Percentiles rank a stretch among this genome's conserved stretches.
Conservation (phyloP, 1,140 invertebrate genomes). For the Conus betulinus region DNA sequence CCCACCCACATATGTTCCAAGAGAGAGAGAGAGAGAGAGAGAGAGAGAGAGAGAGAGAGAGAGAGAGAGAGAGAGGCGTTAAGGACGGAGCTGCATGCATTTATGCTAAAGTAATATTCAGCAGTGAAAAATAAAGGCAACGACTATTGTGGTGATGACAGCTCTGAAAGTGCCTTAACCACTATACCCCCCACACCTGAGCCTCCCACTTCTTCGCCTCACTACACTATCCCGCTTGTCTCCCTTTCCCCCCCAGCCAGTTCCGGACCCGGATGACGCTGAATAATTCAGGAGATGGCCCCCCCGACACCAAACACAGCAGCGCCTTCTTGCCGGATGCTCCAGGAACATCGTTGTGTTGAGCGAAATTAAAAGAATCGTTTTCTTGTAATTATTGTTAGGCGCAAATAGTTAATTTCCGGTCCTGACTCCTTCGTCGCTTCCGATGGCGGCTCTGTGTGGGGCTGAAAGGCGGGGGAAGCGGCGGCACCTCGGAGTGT, state of each 20-base stretch:
- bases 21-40: no score
- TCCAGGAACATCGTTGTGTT: neutral
- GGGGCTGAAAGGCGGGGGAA: no score
- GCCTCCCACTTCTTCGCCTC: neutral
- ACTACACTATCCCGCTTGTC: neutral
- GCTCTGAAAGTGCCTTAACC: neutral
- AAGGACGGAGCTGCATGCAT: no score
- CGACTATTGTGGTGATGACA: no score
- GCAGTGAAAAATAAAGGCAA: neutral
- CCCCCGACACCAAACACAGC: slow-evolving; percentile 4
- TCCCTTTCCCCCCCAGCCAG: neutral
- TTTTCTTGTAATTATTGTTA: slow-evolving; percentile 34
- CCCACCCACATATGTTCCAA: no score
- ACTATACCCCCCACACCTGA: neutral
- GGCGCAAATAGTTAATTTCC: slow-evolving; percentile 27
- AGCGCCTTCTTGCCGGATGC: neutral
- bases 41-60: no score
- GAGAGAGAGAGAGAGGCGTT: no score
- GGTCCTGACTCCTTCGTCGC: neutral
- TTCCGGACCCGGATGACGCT: neutral
- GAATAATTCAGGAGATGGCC: neutral
- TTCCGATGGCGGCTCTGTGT: no score
- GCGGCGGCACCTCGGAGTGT: no score
- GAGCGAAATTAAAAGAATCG: slow-evolving; percentile 23
- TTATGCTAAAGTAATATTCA: no score